Base-by-base conservation (phyloP, 2,113 vertebrate genomes). In the Gracilinanus agilis region DNA sequence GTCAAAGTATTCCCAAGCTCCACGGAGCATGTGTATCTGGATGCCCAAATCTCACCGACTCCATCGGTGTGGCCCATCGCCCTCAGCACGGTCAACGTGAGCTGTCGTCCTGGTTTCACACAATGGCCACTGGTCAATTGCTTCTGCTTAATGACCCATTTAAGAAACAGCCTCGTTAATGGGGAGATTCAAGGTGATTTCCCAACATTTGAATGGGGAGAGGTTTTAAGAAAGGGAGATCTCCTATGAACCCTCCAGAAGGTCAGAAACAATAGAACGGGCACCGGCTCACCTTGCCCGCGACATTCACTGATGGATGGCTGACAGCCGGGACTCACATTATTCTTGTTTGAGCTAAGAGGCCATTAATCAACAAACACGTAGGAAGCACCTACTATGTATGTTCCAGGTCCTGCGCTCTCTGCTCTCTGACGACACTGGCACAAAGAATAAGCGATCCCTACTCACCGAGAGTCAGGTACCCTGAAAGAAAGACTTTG, bases 281-380 rank as follows among this genome's bases (percentile, higher is more conserved):
- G n/a, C n/a, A 40, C n/a, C 16, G 34, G 91, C 53, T 88, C 55
- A 11, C 90, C 29, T 55, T 53, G 55, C 61, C 24, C 24, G 44
- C 16, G 2, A 9, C 4, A 3, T 44, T 55, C 25, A 88, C 56
- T 11, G 2, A 4, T 0, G 2, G 44, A 54, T 24, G 90, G 27
- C 55, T 25, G 8, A 89, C 54, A 55, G 83, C 54, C 56, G 94
- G 92, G 90, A 7, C 67, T 44, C 12, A 54, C 34, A 29, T 44
- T 89, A 54, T 0, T 9, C 44, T 89, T 97, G 90, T 44, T 75
- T 11, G 44, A 24, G 19, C 54, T 19, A 27, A 95, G 88, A 96
- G 88, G 4, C 0, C 75, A 40, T 40, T 40, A 83, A 40, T 23
- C 67, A 83, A 21, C 19, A 40, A 23, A 83, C 19, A 40, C 23